These are phyloP conservation scores for Kradibia gibbosae DNA, from an alignment of 1,140 invertebrate genomes.

Conservation along the genomic window DNA sequence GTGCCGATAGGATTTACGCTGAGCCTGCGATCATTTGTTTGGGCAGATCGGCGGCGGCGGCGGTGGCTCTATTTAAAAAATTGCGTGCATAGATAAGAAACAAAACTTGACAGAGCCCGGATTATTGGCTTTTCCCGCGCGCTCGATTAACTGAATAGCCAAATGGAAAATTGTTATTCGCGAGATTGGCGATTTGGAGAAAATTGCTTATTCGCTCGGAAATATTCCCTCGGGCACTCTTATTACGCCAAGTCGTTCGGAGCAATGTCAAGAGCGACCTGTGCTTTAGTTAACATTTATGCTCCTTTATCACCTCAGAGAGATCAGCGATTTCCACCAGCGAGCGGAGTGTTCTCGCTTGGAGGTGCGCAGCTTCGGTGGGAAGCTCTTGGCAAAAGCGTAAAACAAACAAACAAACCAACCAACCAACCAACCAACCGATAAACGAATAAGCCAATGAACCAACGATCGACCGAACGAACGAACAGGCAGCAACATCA, in stretches of 20 bases:
- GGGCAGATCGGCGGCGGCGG: neutral
- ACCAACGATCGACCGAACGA: neutral
- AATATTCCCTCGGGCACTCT: neutral
- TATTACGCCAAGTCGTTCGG: neutral
- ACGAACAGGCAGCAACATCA: neutral
- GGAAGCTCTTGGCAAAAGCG: neutral
- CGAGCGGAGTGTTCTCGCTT: neutral
- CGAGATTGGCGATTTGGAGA: no score
- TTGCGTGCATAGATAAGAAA: no score
- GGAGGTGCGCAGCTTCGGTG: neutral
- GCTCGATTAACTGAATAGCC: no score
- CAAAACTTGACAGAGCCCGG: no score
- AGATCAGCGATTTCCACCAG: slow-evolving; percentile 20
- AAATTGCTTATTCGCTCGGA: neutral
- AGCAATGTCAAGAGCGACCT: neutral
- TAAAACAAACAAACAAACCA: neutral
- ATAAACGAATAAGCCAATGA: no score
- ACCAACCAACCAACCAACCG: no score
- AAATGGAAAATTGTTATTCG: no score
- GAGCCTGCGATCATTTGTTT: neutral
- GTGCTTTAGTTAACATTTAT: neutral
- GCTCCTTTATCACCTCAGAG: slow-evolving; percentile 29
- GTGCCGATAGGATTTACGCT: neutral
- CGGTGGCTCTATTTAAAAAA: neutral
- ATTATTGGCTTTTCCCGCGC: no score